Evolutionary conservation across 2,888 invertebrate species (phyloP), one percentile per base, ranked within the genome.

Genomic region (Diadegma fenestrale): DNA sequence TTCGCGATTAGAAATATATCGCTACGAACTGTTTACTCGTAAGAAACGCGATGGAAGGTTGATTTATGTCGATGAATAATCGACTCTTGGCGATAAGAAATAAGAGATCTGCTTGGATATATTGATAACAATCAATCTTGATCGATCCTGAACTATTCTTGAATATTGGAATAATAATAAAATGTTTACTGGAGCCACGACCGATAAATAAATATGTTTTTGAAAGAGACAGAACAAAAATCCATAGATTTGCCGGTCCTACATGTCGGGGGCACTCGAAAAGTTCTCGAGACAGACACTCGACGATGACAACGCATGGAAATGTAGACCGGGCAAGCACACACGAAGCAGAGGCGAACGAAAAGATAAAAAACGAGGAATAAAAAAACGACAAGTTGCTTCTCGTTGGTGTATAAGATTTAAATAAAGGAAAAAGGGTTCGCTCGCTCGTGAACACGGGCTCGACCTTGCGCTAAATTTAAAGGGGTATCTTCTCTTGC

Each of bases 401-500:
- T 48, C 75, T 58, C 26, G 61, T 73, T 78, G 64, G 80, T 66
- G 37, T 77, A 73, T 68, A 78, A 71, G 79, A 85, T 85, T 78
- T 64, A 86, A 86, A 87, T 85, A 87, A 87, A 84, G 80, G 80
- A 84, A 88, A 61, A 66, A 58, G 26, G 58, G 26, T 12, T 51
- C 68, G 48, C 72, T 76, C 43, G 48, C 54, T 48, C 51, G 68
- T 68, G 76, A 66, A 72, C 72, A 69, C 75, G 61, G 58, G 5
- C 77, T 81, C 85, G 89, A 88, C 89, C 89, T 89, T 89, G 87
- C 80, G 87, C 88, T 88, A 89, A 87, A 88, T 89, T 89, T 88
- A 88, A 87, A 87, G 79, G 85, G 85, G 84, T 68, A 84, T 87
- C 73, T 72, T n/a, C 82, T 85, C 80, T 78, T 54, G 86, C 79